Evolutionary conservation across 1,140 invertebrate genomes (phyloP), one percentile per base, ranked within the genome.

Genomic region (Telenomus remus): DNA sequence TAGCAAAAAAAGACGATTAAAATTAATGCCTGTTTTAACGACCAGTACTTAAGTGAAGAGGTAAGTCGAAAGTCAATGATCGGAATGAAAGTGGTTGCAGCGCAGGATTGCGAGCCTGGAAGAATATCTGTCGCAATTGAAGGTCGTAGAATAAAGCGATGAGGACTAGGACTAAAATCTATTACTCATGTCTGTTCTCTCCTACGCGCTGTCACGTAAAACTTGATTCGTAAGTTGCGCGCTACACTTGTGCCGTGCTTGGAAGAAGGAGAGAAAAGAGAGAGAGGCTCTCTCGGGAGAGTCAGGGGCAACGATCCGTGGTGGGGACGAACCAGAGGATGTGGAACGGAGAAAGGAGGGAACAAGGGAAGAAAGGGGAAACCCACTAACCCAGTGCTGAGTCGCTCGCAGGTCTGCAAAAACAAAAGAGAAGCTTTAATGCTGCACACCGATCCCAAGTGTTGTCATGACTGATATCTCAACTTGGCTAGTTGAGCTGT

Each of bases 331-430:
- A 46, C 64, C 35, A 47, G 68, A 73, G 78, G 70, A 76, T 74
- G 73, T 73, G 72, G 73, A 63, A 76, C 69, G 64, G 69, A 76
- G 72, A 74, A 79, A 68, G 77, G 72, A 78, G 79, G 65, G 77
- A 72, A 70, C 65, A 76, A 77, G 69, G 68, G 75, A 77, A 79
- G 81, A 79, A 76, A 81, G 75, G 81, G 80, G 80, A 82, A 84
- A 79, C 84, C 84, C 81, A 86, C 79, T 86, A 85, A 86, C 85
- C 85, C 85, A 86, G 81, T 86, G 82, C 80, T 79, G 82, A 84
- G 81, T 80, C 80, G 81, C 80, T 81, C 81, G 76, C 76, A 80
- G 79, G 82, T 85, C 83, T 85, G 84, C 80, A 86, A 85, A 86
- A 86, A 85, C 84, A 86, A 86, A 86, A 86, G 85, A 83, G 84